These are phyloP conservation scores for Tachuris rubrigastra DNA, from an alignment of 2,113 vertebrate genomes.

Conservation along the genomic window DNA sequence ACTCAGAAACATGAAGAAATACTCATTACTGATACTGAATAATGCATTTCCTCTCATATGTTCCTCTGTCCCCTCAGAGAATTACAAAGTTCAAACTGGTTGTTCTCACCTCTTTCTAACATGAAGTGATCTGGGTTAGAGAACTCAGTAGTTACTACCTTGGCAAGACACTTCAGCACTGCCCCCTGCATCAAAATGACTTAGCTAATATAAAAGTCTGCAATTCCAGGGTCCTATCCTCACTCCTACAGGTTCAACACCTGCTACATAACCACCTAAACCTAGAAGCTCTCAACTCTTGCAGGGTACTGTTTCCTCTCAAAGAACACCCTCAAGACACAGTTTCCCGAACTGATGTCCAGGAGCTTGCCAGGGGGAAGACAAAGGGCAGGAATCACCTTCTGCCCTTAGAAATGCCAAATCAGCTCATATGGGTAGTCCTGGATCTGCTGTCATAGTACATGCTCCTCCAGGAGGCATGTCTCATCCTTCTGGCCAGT, in stretches of 20 bases:
- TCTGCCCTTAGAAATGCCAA: background rate
- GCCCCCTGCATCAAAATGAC: background rate
- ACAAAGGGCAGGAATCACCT: background rate
- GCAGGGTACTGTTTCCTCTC: background rate
- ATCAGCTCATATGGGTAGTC: background rate
- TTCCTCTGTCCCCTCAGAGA: background rate
- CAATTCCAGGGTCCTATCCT: background rate
- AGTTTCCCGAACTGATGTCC: background rate
- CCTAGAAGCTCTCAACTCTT: background rate
- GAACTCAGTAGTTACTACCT: background rate
- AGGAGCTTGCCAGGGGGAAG: background rate
- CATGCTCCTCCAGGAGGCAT: background rate
- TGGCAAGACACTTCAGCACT: background rate
- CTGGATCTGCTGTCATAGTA: fast-evolving
- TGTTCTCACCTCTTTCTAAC: background rate
- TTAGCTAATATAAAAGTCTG: background rate
- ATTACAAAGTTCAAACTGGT: background rate
- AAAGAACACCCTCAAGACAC: background rate
- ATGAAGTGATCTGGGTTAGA: background rate
- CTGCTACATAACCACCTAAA: background rate
- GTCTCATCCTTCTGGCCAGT: background rate
- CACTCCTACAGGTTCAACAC: background rate
- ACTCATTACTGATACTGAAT: background rate
- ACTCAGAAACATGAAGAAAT: background rate
- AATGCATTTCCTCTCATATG: background rate